A percentile compares a stretch with the other conserved stretches of the same genome.
Evolutionary conservation across 2,113 vertebrate species (phyloP).

Genomic region (Clinocottus analis): DNA sequence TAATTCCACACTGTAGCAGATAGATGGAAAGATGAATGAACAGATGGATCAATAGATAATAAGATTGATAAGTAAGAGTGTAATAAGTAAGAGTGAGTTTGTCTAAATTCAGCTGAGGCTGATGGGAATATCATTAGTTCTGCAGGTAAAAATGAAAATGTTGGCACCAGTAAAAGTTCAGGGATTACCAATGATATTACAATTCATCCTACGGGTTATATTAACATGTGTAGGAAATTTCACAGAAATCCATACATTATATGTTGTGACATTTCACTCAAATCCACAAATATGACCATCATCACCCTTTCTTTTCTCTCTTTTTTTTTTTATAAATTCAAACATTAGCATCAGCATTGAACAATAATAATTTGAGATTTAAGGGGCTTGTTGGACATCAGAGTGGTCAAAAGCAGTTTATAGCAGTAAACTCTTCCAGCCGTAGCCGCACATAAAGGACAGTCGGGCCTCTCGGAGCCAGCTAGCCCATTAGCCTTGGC

Average conservation of each 20-base stretch:
- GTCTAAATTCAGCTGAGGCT: background rate
- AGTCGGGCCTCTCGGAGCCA: conserved; percentile 69
- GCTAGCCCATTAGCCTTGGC: conserved; percentile 74
- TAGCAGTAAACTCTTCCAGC: conserved; percentile 47
- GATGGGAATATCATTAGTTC: background rate
- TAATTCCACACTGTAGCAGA: background rate
- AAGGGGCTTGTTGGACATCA: conserved; percentile 26
- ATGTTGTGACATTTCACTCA: background rate
- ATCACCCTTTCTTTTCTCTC: too few species aligned
- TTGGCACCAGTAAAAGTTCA: background rate
- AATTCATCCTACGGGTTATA: background rate
- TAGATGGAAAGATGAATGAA: background rate
- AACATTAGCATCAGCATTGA: background rate
- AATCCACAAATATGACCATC: too few species aligned
- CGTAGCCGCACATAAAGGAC: conserved; percentile 72
- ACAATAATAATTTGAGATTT: conserved; percentile 22
- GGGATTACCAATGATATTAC: background rate
- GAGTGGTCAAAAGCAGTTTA: conserved; percentile 49
- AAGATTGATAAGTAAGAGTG: too few species aligned
- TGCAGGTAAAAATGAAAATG: background rate
- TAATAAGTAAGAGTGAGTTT: too few species aligned
- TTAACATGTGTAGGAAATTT: background rate
- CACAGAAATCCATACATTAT: background rate
- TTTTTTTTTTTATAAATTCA: background rate
- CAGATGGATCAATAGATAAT: too few species aligned